Base-by-base conservation (phyloP, 2,113 vertebrate genomes). In the Ctenomys sociabilis region DNA sequence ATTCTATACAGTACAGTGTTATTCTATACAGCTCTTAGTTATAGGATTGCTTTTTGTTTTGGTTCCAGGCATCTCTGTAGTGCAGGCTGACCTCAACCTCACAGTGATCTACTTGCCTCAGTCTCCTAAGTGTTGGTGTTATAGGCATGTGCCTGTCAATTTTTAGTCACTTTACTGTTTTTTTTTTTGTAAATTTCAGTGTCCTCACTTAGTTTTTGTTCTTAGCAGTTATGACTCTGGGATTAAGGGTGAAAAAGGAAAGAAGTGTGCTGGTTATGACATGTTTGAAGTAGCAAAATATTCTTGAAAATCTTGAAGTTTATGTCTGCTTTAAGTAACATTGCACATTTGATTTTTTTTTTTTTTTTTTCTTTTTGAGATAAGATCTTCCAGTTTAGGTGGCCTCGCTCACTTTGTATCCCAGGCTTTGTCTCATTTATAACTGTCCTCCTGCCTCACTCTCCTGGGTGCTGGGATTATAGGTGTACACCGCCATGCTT, bases 281-380 rank as follows among this genome's bases (percentile, higher is more conserved):
- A n/a, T 83, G 40, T 91, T 90, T 37, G 43, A 92, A 57, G 35
- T 85, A 88, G 52, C 30, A 94, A 72, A 83, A 54, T 96, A 91
- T 49, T 87, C 61, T 86, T 94, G 22, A 61, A 91, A 95, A 72
- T 80, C 85, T 85, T 66, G 35, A 89, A 94, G 40, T 89, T 87
- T 19, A 52, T 12, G 1, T 78, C 17, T 83, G 19, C 45, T 40
- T 94, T 86, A 86, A 85, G 14, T 78, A 59, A 40, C 32, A 52
- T 93, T 90, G 93, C 49, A 52, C 84, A 43, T 84, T 81, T 96
- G 59, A 73, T 17, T 57, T 57, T 19, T 19, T 17, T 57, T 57
- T 57, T 57, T 57, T 19, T 4, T 57, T 57, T 57, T 57, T 57
- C 54, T 57, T 57, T 57, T 57, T 57, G 54, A 57, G 54, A 57